A percentile compares a stretch with the other conserved stretches of the same genome.
phyloP scores from a whole-genome alignment of 2,113 vertebrate genomes.

The Nycticebus coucang region DNA sequence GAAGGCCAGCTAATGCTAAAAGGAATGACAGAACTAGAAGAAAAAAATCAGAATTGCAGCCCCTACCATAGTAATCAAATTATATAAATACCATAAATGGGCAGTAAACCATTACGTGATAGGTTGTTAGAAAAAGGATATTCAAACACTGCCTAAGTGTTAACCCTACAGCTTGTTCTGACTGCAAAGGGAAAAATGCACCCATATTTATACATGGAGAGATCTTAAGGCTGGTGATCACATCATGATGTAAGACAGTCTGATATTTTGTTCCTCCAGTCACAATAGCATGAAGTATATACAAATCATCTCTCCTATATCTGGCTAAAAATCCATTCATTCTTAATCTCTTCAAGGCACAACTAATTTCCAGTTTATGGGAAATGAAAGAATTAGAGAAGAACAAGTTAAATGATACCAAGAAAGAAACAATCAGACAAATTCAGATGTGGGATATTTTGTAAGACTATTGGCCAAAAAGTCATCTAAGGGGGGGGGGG shows the following conservation, averaged over 20 bases:
- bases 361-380: background rate
- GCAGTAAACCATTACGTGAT: background rate
- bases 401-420: background rate
- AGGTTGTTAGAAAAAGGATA: background rate
- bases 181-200: background rate
- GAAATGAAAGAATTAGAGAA: background rate
- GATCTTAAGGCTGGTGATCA: background rate
- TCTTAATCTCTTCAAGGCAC: background rate
- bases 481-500: background rate
- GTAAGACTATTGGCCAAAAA: background rate
- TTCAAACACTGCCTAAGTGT: background rate
- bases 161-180: background rate
- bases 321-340: background rate
- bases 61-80: background rate
- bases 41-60: background rate
- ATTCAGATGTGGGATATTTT: background rate
- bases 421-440: background rate
- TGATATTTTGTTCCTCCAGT: background rate
- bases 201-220: background rate
- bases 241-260: background rate
- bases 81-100: background rate
- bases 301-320: background rate
- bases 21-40: background rate
- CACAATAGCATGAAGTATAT: background rate
- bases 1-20: background rate